These are phyloP conservation scores for rat (Rattus norvegicus) DNA, from an alignment of 2,113 vertebrate genomes.

Conservation along the genomic window GRCr8 NC_086024.1:39286501-39287000, in stretches of 20 bases:
- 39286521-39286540: no score
- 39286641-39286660: background rate
- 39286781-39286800: background rate
- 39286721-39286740: constrained; percentile 55
- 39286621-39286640: background rate
- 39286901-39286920: background rate
- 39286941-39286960: background rate
- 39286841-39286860: background rate
- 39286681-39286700: background rate
- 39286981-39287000: background rate
- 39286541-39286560: no score
- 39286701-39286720: constrained; percentile 46
- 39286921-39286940: background rate
- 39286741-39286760: background rate
- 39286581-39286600: no score
- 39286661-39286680: background rate
- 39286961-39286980: background rate
- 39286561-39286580: no score
- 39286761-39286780: background rate
- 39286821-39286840: background rate
- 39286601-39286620: no score
- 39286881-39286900: background rate
- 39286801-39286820: background rate
- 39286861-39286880: background rate
- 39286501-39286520: no score